phyloP scores from a whole-genome alignment of 2,888 invertebrate genomes.

The Drosophila paracracens region DNA sequence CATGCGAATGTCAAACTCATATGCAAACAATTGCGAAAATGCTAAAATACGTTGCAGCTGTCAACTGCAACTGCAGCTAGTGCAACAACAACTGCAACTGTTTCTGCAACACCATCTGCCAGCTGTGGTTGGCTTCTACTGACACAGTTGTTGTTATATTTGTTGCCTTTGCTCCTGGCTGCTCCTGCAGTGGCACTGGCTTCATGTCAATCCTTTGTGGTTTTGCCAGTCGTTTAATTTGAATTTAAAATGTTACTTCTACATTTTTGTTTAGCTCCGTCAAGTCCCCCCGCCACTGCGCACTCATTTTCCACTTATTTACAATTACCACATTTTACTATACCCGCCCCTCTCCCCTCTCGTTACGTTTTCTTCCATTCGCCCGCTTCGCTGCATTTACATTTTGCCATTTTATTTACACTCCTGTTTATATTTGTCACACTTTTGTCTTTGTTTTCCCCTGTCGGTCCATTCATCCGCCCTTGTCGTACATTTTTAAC shows the following conservation, averaged over 20 bases:
- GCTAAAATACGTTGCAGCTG: conserved; percentile 54
- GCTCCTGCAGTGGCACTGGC: conserved; percentile 62
- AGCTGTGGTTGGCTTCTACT: conserved; percentile 64
- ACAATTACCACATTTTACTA: conserved; percentile 82
- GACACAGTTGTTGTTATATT: conserved; percentile 25
- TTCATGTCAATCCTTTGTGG: conserved; percentile 81
- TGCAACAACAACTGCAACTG: conserved; percentile 45
- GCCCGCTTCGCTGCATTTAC: conserved; percentile 36
- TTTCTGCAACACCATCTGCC: conserved; percentile 43
- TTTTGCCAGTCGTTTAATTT: conserved; percentile 81
- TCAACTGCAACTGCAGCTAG: conserved; percentile 38
- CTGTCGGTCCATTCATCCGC: conserved; percentile 4
- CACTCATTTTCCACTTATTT: conserved; percentile 80
- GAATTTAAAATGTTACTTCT: conserved; percentile 77
- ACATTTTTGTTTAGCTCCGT: conserved; percentile 46
- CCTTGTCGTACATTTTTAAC: conserved; percentile 61
- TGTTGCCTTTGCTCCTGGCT: conserved; percentile 32
- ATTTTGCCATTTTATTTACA: conserved; percentile 77
- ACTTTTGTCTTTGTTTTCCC: conserved; percentile 66
- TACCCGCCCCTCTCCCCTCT: conserved; percentile 14
- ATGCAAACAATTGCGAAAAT: conserved; percentile 62
- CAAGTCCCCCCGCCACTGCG: conserved; percentile 11
- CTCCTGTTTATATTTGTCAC: conserved; percentile 80
- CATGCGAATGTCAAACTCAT: conserved; percentile 70
- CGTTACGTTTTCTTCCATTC: not conserved